Conservation (phyloP, 64 coral and sea anemone genomes). For the Cladopsammia gracilis region DNA sequence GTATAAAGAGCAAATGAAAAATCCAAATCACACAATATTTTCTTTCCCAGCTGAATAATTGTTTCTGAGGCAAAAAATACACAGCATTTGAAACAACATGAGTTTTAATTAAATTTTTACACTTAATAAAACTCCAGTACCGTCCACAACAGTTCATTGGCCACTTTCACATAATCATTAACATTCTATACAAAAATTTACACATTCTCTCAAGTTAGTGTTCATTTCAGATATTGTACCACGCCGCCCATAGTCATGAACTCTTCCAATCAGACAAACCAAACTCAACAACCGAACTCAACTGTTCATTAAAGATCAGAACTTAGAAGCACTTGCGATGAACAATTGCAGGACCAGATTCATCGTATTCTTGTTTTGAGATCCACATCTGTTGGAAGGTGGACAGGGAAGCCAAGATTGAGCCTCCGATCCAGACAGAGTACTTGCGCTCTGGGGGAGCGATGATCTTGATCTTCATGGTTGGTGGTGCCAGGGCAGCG, state of each 20-base stretch:
- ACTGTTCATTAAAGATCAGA: conserved; percentile 5
- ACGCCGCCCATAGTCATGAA: too few relatives aligned
- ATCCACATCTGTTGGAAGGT: conserved; percentile 98
- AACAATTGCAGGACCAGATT: conserved; percentile 90
- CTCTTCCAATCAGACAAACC: not conserved
- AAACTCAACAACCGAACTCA: too few relatives aligned
- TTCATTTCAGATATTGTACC: not conserved
- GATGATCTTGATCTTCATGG: conserved; percentile 95
- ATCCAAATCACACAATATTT: too few relatives aligned
- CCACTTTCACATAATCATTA: not conserved
- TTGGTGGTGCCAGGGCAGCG: conserved; percentile 82
- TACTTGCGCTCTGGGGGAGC: conserved; percentile 93
- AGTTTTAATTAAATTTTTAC: not conserved
- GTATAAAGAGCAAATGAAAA: too few relatives aligned
- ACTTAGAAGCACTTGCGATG: conserved; percentile 90
- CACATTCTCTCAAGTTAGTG: not conserved
- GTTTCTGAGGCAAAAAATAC: too few relatives aligned
- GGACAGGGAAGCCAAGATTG: conserved; percentile 85
- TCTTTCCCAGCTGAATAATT: too few relatives aligned
- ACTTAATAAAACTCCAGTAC: not conserved
- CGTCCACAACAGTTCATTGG: not conserved
- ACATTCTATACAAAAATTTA: conserved; percentile 25
- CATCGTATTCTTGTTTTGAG: conserved; percentile 90
- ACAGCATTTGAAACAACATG: not conserved
- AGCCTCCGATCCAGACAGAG: conserved; percentile 92